These are phyloP conservation scores for Hyphantria cunea DNA, from an alignment of 1,140 invertebrate genomes.

Conservation along the genomic window DNA sequence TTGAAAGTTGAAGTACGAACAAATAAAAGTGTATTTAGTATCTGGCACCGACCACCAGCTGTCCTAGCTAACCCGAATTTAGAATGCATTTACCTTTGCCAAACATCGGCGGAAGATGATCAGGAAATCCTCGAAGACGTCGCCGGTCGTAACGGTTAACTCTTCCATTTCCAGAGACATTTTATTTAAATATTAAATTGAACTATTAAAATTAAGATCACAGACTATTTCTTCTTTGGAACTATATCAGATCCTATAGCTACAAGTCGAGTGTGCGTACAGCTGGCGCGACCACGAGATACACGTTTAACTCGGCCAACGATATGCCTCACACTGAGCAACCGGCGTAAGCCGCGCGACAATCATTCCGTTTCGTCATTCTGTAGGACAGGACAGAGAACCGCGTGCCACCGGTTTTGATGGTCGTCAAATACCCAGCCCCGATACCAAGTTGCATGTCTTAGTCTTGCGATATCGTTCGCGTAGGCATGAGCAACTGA, in stretches of 20 bases:
- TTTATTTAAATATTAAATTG: slow-evolving; percentile 54
- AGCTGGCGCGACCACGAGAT: slow-evolving; percentile 40
- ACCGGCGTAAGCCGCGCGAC: slow-evolving; percentile 21
- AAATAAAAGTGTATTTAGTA: slow-evolving; percentile 13
- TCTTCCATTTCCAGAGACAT: slow-evolving; percentile 81
- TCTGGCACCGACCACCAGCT: slow-evolving; percentile 32
- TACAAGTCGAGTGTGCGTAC: slow-evolving; percentile 53
- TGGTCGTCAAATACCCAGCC: slow-evolving; percentile 33
- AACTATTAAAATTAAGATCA: slow-evolving; percentile 63
- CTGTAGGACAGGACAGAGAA: slow-evolving; percentile 42
- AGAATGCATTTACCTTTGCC: slow-evolving; percentile 82
- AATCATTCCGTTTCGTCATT: slow-evolving; percentile 42
- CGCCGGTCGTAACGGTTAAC: slow-evolving; percentile 73
- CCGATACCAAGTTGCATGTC: slow-evolving; percentile 30
- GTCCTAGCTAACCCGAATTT: slow-evolving; percentile 57
- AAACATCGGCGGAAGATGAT: slow-evolving; percentile 82
- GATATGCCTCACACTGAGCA: slow-evolving; percentile 59
- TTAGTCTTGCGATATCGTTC: slow-evolving; percentile 3
- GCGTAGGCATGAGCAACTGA: background rate
- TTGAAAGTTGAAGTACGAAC: slow-evolving; percentile 5
- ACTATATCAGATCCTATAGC: slow-evolving; percentile 68
- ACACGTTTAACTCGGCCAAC: slow-evolving; percentile 49
- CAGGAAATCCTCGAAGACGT: slow-evolving; percentile 85
- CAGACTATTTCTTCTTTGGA: slow-evolving; percentile 74
- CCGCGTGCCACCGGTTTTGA: slow-evolving; percentile 57